phyloP scores from a whole-genome alignment of 2,113 vertebrate genomes.

The Atlantisia rogersi region DNA sequence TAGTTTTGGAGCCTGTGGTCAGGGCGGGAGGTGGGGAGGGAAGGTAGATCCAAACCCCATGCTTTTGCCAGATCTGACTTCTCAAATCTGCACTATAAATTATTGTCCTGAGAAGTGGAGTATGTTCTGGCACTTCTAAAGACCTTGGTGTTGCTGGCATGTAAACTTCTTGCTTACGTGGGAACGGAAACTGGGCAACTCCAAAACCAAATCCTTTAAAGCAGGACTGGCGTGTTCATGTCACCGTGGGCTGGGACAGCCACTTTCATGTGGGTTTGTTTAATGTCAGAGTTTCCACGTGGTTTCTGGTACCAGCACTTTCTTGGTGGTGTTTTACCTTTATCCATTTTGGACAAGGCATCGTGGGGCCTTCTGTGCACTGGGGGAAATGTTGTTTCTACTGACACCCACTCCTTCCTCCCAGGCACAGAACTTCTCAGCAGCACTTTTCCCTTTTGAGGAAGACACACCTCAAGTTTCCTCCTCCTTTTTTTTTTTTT shows the following conservation, averaged over 20 bases:
- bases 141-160: neutral
- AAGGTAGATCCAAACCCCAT: neutral
- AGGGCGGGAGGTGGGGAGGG: neutral
- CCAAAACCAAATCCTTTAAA: neutral
- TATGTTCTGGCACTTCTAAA: neutral
- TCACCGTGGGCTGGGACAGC: neutral
- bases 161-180: neutral
- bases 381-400: neutral
- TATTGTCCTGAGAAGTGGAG: neutral
- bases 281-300: neutral
- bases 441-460: neutral
- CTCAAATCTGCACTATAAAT: neutral
- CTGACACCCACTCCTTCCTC: neutral
- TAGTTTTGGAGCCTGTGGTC: neutral
- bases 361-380: neutral
- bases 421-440: neutral
- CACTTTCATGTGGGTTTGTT: neutral
- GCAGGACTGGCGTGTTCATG: neutral
- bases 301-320: neutral
- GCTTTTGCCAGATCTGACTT: neutral
- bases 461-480: neutral
- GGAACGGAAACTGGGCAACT: neutral
- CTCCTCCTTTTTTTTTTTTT: neutral
- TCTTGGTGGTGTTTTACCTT: neutral
- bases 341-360: neutral